Evolutionary conservation across 2,113 vertebrate genomes (phyloP).

Genomic region (Lichenostomus cassidix): DNA sequence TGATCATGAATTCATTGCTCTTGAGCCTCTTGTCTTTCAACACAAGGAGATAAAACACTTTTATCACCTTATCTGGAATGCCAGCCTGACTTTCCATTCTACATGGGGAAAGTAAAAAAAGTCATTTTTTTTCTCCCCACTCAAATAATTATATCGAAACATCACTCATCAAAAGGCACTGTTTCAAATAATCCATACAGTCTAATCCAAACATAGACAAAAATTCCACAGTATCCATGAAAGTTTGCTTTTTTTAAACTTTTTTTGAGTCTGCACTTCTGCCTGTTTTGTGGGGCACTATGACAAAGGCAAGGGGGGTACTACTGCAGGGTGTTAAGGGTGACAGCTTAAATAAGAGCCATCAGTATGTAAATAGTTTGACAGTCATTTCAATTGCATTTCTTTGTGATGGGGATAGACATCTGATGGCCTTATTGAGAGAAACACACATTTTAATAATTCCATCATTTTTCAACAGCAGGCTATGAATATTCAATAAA

Average conservation of each 20-base stretch:
- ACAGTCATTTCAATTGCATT: neutral
- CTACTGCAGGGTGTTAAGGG: neutral
- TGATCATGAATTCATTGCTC: neutral
- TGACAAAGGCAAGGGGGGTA: neutral
- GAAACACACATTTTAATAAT: neutral
- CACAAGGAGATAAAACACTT: neutral
- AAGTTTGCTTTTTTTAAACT: neutral
- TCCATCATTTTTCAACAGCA: neutral
- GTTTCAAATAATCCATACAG: neutral
- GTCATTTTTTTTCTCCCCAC: neutral
- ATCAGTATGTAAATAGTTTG: neutral
- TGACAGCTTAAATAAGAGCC: neutral
- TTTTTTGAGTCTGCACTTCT: neutral
- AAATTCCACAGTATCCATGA: neutral
- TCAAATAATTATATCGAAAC: neutral
- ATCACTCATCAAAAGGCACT: neutral
- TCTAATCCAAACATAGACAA: neutral
- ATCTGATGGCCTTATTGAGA: neutral
- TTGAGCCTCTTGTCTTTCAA: neutral
- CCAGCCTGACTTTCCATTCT: rapidly evolving
- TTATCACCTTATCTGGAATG: neutral
- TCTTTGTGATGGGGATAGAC: neutral
- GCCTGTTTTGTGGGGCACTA: neutral
- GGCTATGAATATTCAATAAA: neutral
- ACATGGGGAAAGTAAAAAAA: neutral